Conservation (phyloP, 2,888 invertebrate species). For the Mythimna albipuncta region DNA sequence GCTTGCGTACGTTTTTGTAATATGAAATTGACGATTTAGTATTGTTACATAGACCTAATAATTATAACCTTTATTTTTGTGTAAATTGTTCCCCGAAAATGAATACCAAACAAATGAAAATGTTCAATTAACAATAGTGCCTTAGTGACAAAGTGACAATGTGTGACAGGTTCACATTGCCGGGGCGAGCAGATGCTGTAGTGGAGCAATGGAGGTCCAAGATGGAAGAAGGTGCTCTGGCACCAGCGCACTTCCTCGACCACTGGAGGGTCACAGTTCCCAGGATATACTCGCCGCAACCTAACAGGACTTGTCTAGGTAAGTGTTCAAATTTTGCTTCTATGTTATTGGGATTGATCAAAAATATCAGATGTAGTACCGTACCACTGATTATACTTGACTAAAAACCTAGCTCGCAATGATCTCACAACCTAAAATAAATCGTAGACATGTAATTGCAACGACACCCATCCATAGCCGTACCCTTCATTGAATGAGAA, state of each 20-base stretch:
- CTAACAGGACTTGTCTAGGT: slow-evolving; percentile 93
- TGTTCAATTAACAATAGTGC: slow-evolving; percentile 2
- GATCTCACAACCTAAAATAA: neutral
- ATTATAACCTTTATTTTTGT: neutral
- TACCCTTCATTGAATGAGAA: too few relatives aligned
- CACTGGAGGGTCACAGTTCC: slow-evolving; percentile 94
- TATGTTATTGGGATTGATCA: neutral
- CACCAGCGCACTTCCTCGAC: slow-evolving; percentile 92
- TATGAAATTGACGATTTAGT: slow-evolving; percentile 5
- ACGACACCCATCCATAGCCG: neutral
- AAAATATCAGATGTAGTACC: neutral
- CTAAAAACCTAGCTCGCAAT: neutral
- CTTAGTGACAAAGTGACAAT: slow-evolving; percentile 61
- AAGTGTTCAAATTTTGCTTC: slow-evolving; percentile 34
- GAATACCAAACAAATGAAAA: slow-evolving; percentile 3
- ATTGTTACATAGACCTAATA: neutral
- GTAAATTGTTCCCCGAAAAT: neutral
- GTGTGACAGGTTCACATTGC: slow-evolving; percentile 81
- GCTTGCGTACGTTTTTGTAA: slow-evolving; percentile 43
- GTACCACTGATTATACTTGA: too few relatives aligned
- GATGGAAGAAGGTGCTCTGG: slow-evolving; percentile 91
- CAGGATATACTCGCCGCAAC: slow-evolving; percentile 93
- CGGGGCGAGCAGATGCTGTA: slow-evolving; percentile 83
- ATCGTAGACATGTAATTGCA: neutral
- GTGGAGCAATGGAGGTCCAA: slow-evolving; percentile 91